These are phyloP conservation scores for Lagopus muta DNA, from an alignment of 2,113 vertebrate species.

Conservation along the genomic window DNA sequence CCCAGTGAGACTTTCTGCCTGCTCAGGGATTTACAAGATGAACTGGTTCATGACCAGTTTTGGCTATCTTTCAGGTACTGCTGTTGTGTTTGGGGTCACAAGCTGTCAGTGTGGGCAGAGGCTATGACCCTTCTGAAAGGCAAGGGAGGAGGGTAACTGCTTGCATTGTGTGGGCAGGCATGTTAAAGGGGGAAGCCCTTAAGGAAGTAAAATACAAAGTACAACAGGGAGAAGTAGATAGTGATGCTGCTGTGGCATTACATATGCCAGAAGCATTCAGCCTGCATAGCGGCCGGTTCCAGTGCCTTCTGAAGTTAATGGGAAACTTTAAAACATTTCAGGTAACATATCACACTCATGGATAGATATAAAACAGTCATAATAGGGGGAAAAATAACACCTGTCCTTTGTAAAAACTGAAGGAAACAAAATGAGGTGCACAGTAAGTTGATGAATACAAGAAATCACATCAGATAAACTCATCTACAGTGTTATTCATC, in stretches of 20 bases:
- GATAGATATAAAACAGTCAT: neutral
- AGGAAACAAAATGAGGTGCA: neutral
- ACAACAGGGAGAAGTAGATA: fast-evolving
- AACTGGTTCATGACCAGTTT: neutral
- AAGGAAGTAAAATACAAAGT: neutral
- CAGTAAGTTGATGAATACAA: constrained; percentile 9
- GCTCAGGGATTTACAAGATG: neutral
- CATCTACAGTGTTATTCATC: constrained; percentile 21
- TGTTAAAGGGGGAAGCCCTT: neutral
- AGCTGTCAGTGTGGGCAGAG: neutral
- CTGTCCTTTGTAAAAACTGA: neutral
- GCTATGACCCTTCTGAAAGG: neutral
- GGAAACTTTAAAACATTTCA: neutral
- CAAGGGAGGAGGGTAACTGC: neutral
- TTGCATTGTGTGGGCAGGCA: neutral
- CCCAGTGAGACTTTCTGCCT: neutral
- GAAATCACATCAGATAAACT: constrained; percentile 34
- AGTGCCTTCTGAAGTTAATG: neutral
- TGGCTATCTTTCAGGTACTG: neutral
- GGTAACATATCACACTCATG: neutral
- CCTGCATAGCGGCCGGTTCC: neutral
- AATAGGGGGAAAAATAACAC: neutral
- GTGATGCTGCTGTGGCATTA: neutral
- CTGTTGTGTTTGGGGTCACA: neutral
- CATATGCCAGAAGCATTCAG: neutral